A percentile compares a stretch with the other conserved stretches of the same genome.
Evolutionary conservation across 2,113 vertebrate genomes (phyloP).

Genomic region (Neoarius graeffei): DNA sequence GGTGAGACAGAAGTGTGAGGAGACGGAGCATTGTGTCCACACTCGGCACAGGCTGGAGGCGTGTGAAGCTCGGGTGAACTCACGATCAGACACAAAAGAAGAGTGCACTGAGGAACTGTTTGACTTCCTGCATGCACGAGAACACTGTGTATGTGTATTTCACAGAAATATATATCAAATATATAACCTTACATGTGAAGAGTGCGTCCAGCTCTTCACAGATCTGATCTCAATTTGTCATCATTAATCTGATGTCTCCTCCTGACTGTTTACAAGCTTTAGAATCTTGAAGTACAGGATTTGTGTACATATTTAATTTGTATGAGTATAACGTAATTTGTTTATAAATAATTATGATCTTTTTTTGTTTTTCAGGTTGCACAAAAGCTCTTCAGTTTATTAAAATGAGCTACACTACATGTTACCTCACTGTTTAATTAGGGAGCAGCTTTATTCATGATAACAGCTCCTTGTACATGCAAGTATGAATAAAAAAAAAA

Average conservation of each 20-base stretch:
- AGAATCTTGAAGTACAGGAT: too few relatives aligned
- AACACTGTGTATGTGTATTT: constrained; percentile 85
- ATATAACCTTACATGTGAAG: not conserved
- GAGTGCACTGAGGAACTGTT: constrained; percentile 95
- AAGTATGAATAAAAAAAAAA: not conserved
- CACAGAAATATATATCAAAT: not conserved
- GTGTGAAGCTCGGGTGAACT: constrained; percentile 81
- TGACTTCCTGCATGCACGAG: constrained; percentile 91
- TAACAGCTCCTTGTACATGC: not conserved
- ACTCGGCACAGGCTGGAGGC: constrained; percentile 77
- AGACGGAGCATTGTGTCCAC: constrained; percentile 81
- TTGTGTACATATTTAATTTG: not conserved
- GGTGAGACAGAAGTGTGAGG: constrained; percentile 82
- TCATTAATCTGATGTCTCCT: not conserved
- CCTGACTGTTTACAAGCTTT: too few relatives aligned
- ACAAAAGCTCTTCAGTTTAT: constrained; percentile 72
- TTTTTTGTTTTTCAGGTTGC: constrained; percentile 63
- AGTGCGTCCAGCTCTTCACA: not conserved
- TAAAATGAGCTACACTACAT: constrained; percentile 63
- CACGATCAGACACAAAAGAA: constrained; percentile 80
- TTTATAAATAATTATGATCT: not conserved
- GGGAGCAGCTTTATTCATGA: not conserved
- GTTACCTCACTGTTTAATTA: not conserved
- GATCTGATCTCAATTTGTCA: not conserved
- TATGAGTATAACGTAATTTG: not conserved